phyloP scores from a whole-genome alignment of 2,797 vertebrate species.

The Pangasius sanitwongsei region DNA sequence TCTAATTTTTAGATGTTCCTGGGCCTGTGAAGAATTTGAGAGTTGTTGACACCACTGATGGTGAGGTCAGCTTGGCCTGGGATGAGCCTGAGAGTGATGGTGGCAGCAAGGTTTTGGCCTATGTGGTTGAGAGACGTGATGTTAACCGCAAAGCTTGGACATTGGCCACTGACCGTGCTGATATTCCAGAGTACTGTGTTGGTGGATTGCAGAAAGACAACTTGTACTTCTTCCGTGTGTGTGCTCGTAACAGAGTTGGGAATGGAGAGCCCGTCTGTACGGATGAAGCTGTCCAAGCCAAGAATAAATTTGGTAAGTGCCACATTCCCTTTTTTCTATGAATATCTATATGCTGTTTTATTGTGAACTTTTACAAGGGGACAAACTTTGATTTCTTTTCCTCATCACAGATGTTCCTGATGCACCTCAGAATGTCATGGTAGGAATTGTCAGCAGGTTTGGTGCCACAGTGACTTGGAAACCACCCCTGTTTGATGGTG shows the following conservation, averaged over 20 bases:
- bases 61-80: constrained; percentile 97
- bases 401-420: constrained; percentile 88
- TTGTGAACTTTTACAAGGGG: not conserved
- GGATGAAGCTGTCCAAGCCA: constrained; percentile 90
- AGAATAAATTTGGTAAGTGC: constrained; percentile 92
- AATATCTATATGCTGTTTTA: not conserved
- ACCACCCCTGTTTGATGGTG: constrained; percentile 89
- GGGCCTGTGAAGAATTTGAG: constrained; percentile 92
- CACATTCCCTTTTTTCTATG: not conserved
- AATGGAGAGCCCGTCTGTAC: constrained; percentile 87
- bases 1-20: constrained; percentile 83
- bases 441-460: constrained; percentile 85
- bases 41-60: constrained; percentile 90
- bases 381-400: constrained; percentile 16
- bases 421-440: constrained; percentile 88
- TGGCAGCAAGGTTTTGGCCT: constrained; percentile 94
- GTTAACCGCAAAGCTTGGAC: constrained; percentile 96
- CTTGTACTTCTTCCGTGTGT: constrained; percentile 94
- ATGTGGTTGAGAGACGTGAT: constrained; percentile 91
- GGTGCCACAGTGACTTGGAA: constrained; percentile 92
- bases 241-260: constrained; percentile 92
- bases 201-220: constrained; percentile 90
- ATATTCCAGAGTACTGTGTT: constrained; percentile 91
- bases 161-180: constrained; percentile 86
- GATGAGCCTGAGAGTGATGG: constrained; percentile 95